Conservation (phyloP, 1,140 invertebrate species). For the Ceratitis capitata region DNA sequence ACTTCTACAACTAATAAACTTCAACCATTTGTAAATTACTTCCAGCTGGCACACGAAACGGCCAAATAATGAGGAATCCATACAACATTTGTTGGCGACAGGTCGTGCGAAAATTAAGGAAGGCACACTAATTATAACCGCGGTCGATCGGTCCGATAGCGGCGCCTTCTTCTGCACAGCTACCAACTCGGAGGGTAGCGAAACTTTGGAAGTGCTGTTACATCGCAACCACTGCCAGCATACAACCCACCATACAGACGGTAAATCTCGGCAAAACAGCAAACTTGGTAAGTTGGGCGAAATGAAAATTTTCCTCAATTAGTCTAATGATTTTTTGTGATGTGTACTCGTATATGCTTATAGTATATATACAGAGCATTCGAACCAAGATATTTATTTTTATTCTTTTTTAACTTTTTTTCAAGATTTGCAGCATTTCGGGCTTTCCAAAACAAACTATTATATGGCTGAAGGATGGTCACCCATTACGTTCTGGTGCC, state of each 20-base stretch:
- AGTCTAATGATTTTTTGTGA: neutral
- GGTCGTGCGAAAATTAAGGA: slow-evolving; percentile 67
- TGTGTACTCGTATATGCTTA: neutral
- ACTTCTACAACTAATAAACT: neutral
- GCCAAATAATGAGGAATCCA: slow-evolving; percentile 67
- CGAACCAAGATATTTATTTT: too few species aligned
- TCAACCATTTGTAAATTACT: slow-evolving; percentile 18
- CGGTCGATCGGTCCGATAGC: slow-evolving; percentile 67
- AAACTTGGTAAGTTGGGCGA: slow-evolving; percentile 68
- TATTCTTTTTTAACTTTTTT: too few species aligned
- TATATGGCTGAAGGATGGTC: slow-evolving; percentile 79
- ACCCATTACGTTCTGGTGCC: slow-evolving; percentile 70
- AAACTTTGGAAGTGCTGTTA: slow-evolving; percentile 68
- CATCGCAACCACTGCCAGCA: slow-evolving; percentile 66
- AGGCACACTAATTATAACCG: slow-evolving; percentile 68
- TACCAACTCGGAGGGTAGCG: slow-evolving; percentile 69
- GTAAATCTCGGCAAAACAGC: slow-evolving; percentile 69
- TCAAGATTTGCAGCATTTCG: slow-evolving; percentile 75
- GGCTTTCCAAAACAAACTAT: slow-evolving; percentile 78
- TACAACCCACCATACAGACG: slow-evolving; percentile 68
- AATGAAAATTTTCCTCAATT: neutral
- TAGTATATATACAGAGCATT: too few species aligned
- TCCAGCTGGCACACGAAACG: slow-evolving; percentile 67
- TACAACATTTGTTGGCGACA: slow-evolving; percentile 65
- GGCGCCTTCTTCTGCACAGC: slow-evolving; percentile 69